Percentiles rank a stretch among this genome's conserved stretches.
Conservation (phyloP, 2,888 invertebrate species). For the Tineola bisselliella region DNA sequence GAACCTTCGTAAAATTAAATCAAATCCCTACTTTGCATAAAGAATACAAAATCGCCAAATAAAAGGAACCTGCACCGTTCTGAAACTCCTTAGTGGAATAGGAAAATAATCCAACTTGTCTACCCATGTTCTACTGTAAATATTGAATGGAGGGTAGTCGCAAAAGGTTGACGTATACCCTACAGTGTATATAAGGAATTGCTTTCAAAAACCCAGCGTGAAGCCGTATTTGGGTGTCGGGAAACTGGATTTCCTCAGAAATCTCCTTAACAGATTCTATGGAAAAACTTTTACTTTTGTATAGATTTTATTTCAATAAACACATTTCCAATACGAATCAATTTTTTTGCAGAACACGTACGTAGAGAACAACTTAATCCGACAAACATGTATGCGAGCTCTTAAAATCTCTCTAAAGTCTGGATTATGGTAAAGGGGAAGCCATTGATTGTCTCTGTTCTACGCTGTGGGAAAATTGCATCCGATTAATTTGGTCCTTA, state of each 20-base stretch:
- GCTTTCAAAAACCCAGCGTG: conserved; percentile 10
- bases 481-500: neutral
- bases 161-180: conserved; percentile 5
- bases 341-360: neutral
- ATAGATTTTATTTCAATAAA: neutral
- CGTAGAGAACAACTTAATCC: too few relatives aligned
- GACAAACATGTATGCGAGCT: too few relatives aligned
- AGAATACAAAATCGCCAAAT: neutral
- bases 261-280: neutral
- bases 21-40: neutral
- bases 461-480: too few relatives aligned
- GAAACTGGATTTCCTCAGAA: neutral
- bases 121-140: conserved; percentile 2
- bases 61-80: neutral
- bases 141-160: conserved; percentile 1
- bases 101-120: conserved; percentile 7
- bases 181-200: neutral
- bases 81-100: neutral
- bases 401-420: too few relatives aligned
- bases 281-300: neutral
- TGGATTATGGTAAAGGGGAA: too few relatives aligned
- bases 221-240: neutral
- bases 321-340: neutral
- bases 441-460: too few relatives aligned
- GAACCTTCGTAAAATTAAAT: neutral